Evolutionary conservation across 2,888 invertebrate species (phyloP), one percentile per base, ranked within the genome.

Genomic region (Napeogenes inachia): DNA sequence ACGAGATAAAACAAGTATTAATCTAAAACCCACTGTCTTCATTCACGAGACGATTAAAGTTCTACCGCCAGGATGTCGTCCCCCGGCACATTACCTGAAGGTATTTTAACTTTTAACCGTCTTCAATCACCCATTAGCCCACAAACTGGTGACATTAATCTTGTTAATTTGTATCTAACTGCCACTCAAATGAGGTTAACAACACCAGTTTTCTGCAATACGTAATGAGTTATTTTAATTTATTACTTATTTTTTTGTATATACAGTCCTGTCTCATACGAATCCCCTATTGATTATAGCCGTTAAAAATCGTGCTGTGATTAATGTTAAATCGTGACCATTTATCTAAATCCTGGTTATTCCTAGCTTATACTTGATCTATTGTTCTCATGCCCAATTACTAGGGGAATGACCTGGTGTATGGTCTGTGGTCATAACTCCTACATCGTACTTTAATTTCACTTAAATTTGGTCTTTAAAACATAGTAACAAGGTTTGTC

Each of bases 301-400:
- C 53, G 13, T 58, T 56, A 60, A 68, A 68, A 70, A 65, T 56
- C 66, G 67, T 66, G 66, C 64, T 59, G 66, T 70, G 71, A 71
- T 68, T 68, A 71, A 73, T 68, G 66, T 59, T 32, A 57, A 72
- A 58, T 68, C 71, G 73, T 73, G 73, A 70, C 64, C 68, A 62
- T 70, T 71, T 73, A 73, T 72, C 71, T 71, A 64, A 68, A 65
- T 66, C 57, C 57, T 59, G 60, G 58, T 56, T 64, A 64, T 59
- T 62, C 63, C 65, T 66, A 65, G 61, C 65, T 60, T 61, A 65
- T 64, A 71, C 69, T 62, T 55, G 60, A 70, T 69, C 69, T 71
- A 71, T 70, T 72, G 71, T 72, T 68, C 67, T 62, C 65, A 60
- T 67, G 64, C 63, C 66, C 68, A 70, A 72, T 70, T 71, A 68